These are phyloP conservation scores for Uropetala carovei DNA, from an alignment of 2,888 invertebrate genomes.

Conservation along the genomic window DNA sequence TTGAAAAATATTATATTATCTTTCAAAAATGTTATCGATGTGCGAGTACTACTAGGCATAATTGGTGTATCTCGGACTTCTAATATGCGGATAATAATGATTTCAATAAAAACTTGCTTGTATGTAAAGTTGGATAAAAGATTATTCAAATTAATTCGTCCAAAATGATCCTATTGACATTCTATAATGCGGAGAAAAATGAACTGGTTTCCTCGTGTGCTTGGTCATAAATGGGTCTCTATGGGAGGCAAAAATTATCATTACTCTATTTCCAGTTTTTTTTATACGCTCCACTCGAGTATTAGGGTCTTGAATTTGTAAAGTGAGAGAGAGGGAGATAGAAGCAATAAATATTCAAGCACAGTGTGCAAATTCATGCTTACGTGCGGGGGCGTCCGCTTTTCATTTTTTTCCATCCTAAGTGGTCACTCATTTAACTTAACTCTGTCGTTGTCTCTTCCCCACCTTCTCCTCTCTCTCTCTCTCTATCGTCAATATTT, in stretches of 20 bases:
- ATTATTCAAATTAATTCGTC: not conserved
- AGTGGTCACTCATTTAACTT: constrained; percentile 59
- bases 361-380: constrained; percentile 25
- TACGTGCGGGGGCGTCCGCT: not conserved
- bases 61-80: no score
- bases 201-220: constrained; percentile 27
- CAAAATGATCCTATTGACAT: not conserved
- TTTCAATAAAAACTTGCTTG: no score
- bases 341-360: constrained; percentile 43
- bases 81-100: no score
- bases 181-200: not conserved
- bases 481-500: not conserved
- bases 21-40: no score
- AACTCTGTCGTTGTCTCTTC: not conserved
- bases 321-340: constrained; percentile 25
- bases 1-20: no score
- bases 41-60: no score
- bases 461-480: constrained; percentile 7
- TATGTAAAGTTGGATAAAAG: no score
- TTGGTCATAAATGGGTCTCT: constrained; percentile 43
- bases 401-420: not conserved
- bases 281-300: constrained; percentile 18
- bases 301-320: constrained; percentile 21
- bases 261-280: constrained; percentile 9
- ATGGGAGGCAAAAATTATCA: constrained; percentile 15